Conservation (phyloP, 2,888 invertebrate genomes). For the Pheosia tremula region DNA sequence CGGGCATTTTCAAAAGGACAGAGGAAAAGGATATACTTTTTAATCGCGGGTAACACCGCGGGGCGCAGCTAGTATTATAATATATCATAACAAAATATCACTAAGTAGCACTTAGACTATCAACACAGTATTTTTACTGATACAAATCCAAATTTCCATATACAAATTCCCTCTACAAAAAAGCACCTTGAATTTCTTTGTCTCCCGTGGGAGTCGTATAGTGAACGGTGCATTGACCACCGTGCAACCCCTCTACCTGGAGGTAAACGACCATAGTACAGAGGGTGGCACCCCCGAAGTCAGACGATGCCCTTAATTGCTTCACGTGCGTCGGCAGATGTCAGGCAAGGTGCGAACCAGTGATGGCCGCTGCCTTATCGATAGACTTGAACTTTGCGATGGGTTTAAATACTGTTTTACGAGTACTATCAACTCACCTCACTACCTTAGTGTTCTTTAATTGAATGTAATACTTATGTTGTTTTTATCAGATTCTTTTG, state of each 20-base stretch:
- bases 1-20: too few relatives aligned
- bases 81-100: too few relatives aligned
- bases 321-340: conserved; percentile 81
- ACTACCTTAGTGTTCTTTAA: too few relatives aligned
- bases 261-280: conserved; percentile 77
- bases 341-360: conserved; percentile 80
- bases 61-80: too few relatives aligned
- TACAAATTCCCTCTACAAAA: conserved; percentile 13
- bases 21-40: too few relatives aligned
- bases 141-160: conserved; percentile 1
- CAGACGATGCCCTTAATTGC: conserved; percentile 69
- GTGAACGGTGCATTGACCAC: conserved; percentile 70
- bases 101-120: neutral
- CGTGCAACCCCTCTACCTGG: conserved; percentile 61
- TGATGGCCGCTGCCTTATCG: conserved; percentile 69
- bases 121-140: neutral
- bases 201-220: conserved; percentile 55
- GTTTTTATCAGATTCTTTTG: too few relatives aligned
- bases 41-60: too few relatives aligned
- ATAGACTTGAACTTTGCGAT: conserved; percentile 46
- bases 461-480: too few relatives aligned
- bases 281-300: conserved; percentile 80
- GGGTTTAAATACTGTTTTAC: conserved; percentile 5
- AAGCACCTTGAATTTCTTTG: conserved; percentile 31
- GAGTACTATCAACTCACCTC: too few relatives aligned